Evolutionary conservation across 2,113 vertebrate species (phyloP).

Genomic region (Cichladusa arquata): DNA sequence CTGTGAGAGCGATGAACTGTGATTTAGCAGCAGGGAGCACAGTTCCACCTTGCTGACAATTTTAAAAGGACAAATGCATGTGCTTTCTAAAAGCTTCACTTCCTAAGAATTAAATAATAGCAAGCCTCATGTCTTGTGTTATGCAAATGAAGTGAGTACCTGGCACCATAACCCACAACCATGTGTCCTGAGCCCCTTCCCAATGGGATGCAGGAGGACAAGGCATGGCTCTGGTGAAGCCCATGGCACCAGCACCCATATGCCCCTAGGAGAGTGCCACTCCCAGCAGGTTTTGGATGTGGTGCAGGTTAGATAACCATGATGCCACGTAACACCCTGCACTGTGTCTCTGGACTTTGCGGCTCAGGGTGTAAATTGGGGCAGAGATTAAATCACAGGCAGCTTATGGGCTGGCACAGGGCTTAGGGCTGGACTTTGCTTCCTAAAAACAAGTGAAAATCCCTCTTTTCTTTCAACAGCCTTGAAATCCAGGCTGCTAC

Average conservation of each 20-base stretch:
- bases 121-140: background rate
- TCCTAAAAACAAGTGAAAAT: background rate
- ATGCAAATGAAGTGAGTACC: background rate
- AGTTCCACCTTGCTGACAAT: background rate
- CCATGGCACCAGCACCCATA: fast-evolving
- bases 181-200: background rate
- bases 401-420: background rate
- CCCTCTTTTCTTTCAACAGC: background rate
- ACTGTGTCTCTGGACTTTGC: background rate
- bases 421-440: background rate
- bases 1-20: background rate
- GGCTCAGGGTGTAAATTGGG: background rate
- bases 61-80: background rate
- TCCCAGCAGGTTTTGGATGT: background rate
- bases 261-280: fast-evolving
- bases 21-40: background rate
- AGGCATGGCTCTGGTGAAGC: background rate
- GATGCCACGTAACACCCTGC: fast-evolving
- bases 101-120: background rate
- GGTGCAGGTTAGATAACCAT: background rate
- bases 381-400: background rate
- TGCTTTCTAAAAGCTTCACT: background rate
- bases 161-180: background rate
- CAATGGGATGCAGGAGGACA: background rate
- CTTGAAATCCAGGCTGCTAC: background rate